Evolutionary conservation across 2,113 vertebrate species (phyloP).

Genomic region (Lamprotornis superbus): DNA sequence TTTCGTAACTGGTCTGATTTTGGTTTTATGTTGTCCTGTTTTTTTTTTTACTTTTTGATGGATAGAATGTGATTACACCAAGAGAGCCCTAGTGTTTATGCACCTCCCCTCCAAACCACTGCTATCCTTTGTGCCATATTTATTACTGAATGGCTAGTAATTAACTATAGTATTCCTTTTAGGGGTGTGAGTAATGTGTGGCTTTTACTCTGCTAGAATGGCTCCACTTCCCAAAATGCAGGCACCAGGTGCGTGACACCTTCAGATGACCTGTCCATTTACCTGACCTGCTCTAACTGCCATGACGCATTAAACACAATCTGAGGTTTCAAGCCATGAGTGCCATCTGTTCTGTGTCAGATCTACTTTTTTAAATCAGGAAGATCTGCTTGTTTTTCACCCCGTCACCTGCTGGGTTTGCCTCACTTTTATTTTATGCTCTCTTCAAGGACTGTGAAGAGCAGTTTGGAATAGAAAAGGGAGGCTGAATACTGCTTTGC

Average conservation of each 20-base stretch:
- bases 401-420: rapidly evolving
- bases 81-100: background rate
- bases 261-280: background rate
- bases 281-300: background rate
- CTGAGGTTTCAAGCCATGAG: background rate
- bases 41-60: rapidly evolving
- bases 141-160: background rate
- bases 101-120: background rate
- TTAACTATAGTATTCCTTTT: background rate
- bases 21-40: rapidly evolving
- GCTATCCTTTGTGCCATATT: background rate
- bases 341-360: background rate
- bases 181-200: background rate
- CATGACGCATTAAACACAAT: background rate
- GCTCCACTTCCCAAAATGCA: background rate
- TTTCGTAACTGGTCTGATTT: background rate
- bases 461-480: background rate
- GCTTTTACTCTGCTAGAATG: background rate
- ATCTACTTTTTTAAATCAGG: background rate
- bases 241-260: background rate
- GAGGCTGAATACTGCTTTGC: background rate
- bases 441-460: background rate
- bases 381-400: background rate
- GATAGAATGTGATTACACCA: background rate
- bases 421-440: background rate